Percentiles rank a stretch among this genome's conserved stretches.
These are phyloP conservation scores for Manis pentadactyla DNA, from an alignment of 2,797 vertebrate species.

Conservation along the genomic window DNA sequence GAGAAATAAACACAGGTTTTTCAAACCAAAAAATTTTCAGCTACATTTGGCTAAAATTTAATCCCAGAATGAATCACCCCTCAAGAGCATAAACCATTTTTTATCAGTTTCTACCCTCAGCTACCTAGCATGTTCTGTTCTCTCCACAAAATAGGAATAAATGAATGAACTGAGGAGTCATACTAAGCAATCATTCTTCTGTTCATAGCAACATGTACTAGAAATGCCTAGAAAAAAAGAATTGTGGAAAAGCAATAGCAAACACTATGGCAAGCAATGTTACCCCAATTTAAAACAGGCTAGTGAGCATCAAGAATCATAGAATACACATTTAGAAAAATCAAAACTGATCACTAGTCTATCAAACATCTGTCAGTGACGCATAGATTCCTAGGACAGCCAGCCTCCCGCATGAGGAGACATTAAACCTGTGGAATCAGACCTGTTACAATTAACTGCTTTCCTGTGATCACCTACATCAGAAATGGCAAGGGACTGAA, in stretches of 20 bases:
- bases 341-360: background rate
- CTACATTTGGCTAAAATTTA: constrained; percentile 40
- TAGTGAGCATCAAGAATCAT: background rate
- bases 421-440: background rate
- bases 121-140: background rate
- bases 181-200: background rate
- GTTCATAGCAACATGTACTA: background rate
- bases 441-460: background rate
- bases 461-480: background rate
- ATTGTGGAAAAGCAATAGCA: background rate
- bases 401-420: background rate
- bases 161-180: background rate
- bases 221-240: background rate
- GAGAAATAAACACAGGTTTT: background rate
- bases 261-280: background rate
- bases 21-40: background rate
- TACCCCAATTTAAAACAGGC: background rate
- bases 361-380: background rate
- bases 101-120: background rate
- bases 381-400: background rate
- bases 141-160: background rate
- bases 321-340: background rate
- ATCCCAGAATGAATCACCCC: background rate
- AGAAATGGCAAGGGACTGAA: background rate
- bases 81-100: background rate